Conservation (phyloP, 2,888 invertebrate genomes). For the Dasypogon diadema region DNA sequence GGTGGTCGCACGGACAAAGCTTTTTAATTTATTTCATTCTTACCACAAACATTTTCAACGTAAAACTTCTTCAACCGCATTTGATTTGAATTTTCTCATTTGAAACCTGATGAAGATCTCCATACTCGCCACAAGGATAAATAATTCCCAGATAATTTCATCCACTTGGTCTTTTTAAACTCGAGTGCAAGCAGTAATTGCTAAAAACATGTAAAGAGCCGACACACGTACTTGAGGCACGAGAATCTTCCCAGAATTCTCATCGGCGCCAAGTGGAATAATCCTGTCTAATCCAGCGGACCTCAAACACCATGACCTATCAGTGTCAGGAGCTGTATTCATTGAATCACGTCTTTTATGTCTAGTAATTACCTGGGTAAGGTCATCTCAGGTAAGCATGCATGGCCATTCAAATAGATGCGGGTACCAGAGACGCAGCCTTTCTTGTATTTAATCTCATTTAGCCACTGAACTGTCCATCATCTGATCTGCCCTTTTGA, state of each 20-base stretch:
- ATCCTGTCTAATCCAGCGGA: constrained; percentile 46
- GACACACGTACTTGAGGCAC: not conserved
- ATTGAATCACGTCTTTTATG: constrained; percentile 35
- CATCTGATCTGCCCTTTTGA: constrained; percentile 41
- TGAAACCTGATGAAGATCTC: too few relatives aligned
- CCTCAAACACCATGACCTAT: constrained; percentile 25
- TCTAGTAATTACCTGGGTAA: constrained; percentile 41
- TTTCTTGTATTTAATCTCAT: constrained; percentile 47
- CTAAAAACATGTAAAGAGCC: not conserved
- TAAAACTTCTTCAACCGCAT: too few relatives aligned
- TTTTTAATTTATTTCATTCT: too few relatives aligned
- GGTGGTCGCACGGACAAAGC: too few relatives aligned
- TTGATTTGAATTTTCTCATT: too few relatives aligned
- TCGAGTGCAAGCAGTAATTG: not conserved
- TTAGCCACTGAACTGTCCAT: constrained; percentile 47
- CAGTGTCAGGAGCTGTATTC: constrained; percentile 47
- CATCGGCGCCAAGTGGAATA: constrained; percentile 50
- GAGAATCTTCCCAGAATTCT: constrained; percentile 19
- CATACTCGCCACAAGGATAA: too few relatives aligned
- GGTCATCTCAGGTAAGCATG: constrained; percentile 19
- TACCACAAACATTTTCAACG: too few relatives aligned
- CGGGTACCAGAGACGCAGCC: constrained; percentile 19
- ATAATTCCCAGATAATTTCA: too few relatives aligned
- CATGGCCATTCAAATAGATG: constrained; percentile 24
- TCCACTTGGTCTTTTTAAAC: too few relatives aligned